phyloP scores from a whole-genome alignment of 2,113 vertebrate species.

The Pithys albifrons region DNA sequence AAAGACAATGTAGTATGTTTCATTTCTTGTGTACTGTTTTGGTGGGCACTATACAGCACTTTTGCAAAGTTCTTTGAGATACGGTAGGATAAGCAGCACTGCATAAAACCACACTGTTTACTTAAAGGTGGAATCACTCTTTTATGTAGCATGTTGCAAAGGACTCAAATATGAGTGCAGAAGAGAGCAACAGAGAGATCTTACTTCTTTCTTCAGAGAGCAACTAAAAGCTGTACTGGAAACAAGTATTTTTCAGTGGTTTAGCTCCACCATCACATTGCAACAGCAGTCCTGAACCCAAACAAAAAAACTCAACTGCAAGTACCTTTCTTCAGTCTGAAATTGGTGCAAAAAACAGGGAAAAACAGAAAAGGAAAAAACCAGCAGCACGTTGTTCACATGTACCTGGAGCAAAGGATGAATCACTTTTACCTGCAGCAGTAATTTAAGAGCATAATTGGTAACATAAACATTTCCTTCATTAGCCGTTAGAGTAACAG shows the following conservation, averaged over 20 bases:
- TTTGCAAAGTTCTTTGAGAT: neutral
- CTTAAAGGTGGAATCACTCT: neutral
- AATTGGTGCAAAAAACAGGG: neutral
- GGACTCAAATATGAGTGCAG: neutral
- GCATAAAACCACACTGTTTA: neutral
- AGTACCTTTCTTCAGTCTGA: neutral
- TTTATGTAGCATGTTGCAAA: neutral
- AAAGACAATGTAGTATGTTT: neutral
- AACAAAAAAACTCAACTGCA: neutral
- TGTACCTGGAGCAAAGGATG: neutral
- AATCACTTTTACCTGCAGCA: neutral
- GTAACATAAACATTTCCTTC: neutral
- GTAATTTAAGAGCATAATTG: neutral
- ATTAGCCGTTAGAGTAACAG: neutral
- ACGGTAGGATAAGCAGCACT: neutral
- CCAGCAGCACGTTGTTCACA: neutral
- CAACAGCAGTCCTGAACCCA: neutral
- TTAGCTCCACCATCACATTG: neutral
- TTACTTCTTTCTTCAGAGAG: neutral
- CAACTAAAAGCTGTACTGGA: neutral
- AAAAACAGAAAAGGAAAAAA: neutral
- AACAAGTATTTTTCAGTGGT: neutral
- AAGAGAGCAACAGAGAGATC: neutral
- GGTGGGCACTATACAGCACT: neutral
- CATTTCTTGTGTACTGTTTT: neutral